These are phyloP conservation scores for Vipera ursinii DNA, from an alignment of 2,797 vertebrate genomes.

Conservation along the genomic window DNA sequence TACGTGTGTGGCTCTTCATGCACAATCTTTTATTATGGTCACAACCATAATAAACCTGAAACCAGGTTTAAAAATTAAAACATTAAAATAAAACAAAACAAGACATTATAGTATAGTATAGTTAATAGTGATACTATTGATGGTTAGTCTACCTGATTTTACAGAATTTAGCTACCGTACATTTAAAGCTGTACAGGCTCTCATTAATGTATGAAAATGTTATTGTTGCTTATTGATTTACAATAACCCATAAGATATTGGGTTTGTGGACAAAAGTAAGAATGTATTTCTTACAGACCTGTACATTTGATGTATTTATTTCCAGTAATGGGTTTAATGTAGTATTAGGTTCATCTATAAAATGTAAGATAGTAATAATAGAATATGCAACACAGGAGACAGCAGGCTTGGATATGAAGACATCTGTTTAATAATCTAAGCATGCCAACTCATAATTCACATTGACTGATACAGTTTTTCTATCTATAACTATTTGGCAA, in stretches of 20 bases:
- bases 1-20: slow-evolving; percentile 15
- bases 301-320: neutral
- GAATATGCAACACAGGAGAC: neutral
- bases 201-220: slow-evolving; percentile 9
- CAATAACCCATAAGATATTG: neutral
- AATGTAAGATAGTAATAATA: neutral
- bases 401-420: neutral
- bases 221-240: slow-evolving; percentile 11
- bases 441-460: neutral
- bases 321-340: neutral
- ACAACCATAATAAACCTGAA: neutral
- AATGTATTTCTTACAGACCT: neutral
- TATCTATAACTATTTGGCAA: slow-evolving; percentile 6
- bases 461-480: neutral
- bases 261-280: slow-evolving; percentile 18
- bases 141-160: neutral
- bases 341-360: neutral
- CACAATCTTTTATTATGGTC: neutral
- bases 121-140: neutral
- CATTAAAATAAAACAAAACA: neutral
- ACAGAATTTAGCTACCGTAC: neutral
- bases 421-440: neutral
- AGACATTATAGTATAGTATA: neutral
- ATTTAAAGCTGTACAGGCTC: neutral
- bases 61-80: neutral